Conservation (phyloP, 2,797 vertebrate genomes). For the Mus minutoides region DNA sequence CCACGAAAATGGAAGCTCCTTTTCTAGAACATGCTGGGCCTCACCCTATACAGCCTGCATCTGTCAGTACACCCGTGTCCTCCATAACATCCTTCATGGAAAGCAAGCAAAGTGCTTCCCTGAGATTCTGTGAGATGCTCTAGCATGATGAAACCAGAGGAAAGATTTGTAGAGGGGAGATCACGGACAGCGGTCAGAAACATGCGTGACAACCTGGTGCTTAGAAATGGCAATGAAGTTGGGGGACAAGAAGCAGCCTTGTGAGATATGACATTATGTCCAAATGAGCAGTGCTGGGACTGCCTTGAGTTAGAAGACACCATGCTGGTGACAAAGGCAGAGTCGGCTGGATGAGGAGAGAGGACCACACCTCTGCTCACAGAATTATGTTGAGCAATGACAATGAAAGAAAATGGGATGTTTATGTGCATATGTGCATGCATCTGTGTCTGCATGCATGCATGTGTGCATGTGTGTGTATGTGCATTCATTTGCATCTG, state of each 20-base stretch:
- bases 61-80: neutral
- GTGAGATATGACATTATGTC: neutral
- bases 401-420: neutral
- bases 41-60: neutral
- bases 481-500: neutral
- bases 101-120: neutral
- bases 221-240: too few species aligned
- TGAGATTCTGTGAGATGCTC: neutral
- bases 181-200: neutral
- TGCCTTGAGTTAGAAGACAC: neutral
- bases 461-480: neutral
- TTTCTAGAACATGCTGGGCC: neutral
- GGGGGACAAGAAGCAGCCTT: neutral
- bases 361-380: neutral
- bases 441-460: too few species aligned
- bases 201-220: neutral
- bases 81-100: neutral
- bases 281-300: accelerated
- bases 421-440: neutral
- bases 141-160: neutral
- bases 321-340: neutral
- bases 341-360: neutral
- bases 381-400: neutral
- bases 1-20: neutral
- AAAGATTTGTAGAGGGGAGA: neutral